These are phyloP conservation scores for Acropternis orthonyx DNA, from an alignment of 2,797 vertebrate genomes.

Conservation along the genomic window DNA sequence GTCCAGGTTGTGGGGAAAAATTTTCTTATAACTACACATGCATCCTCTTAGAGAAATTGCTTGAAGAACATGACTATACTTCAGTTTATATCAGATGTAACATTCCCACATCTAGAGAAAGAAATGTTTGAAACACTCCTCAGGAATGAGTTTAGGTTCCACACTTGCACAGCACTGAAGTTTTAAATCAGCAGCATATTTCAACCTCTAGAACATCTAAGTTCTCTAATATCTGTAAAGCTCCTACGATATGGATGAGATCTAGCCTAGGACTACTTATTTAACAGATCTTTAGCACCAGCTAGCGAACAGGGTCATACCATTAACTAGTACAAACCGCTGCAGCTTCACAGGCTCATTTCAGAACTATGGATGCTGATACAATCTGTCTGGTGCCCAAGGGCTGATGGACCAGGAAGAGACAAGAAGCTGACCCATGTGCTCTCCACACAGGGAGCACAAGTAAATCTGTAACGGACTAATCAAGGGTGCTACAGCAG, in stretches of 20 bases:
- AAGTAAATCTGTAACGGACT: rapidly evolving
- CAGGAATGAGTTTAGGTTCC: not conserved
- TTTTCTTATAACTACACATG: not conserved
- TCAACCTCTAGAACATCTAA: not conserved
- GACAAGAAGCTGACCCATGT: not conserved
- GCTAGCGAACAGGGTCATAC: not conserved
- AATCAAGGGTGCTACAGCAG: rapidly evolving
- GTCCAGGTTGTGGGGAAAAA: not conserved
- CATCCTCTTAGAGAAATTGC: not conserved
- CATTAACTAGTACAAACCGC: not conserved
- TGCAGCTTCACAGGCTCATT: not conserved
- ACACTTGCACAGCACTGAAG: not conserved
- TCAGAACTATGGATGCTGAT: not conserved
- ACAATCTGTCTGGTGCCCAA: not conserved
- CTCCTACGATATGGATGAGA: not conserved
- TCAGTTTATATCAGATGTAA: not conserved
- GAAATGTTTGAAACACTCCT: not conserved
- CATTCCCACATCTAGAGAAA: not conserved
- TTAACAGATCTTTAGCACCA: not conserved
- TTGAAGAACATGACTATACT: not conserved
- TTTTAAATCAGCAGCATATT: not conserved
- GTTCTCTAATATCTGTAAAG: not conserved
- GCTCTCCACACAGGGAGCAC: not conserved
- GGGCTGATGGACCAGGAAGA: not conserved
- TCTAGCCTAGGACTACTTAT: not conserved